phyloP scores from a whole-genome alignment of 1,140 invertebrate genomes.

The Helicoverpa zea region DNA sequence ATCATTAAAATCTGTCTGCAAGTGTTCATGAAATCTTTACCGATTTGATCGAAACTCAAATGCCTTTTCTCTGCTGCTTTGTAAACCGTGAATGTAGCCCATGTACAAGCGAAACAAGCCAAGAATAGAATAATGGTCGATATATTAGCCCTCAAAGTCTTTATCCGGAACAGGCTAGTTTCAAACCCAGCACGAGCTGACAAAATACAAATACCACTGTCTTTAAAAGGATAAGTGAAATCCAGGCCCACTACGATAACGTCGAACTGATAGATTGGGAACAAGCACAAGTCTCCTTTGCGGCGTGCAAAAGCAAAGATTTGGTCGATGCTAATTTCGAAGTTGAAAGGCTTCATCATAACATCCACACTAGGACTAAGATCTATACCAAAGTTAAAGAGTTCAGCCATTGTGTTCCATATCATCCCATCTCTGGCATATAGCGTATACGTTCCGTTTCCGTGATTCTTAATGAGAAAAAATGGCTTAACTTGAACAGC shows the following conservation, averaged over 20 bases:
- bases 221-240: slow-evolving; percentile 70
- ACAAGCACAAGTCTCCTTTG: slow-evolving; percentile 73
- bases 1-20: slow-evolving; percentile 71
- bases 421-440: slow-evolving; percentile 71
- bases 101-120: slow-evolving; percentile 72
- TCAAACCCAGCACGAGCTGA: slow-evolving; percentile 74
- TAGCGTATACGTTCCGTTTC: slow-evolving; percentile 65
- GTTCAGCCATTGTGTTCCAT: slow-evolving; percentile 73
- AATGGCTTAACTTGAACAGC: slow-evolving; percentile 74
- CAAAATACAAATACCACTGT: slow-evolving; percentile 79
- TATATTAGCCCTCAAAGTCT: slow-evolving; percentile 62
- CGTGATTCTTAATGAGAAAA: slow-evolving; percentile 63
- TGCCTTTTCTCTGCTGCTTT: slow-evolving; percentile 64
- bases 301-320: slow-evolving; percentile 71
- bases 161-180: slow-evolving; percentile 72
- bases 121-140: slow-evolving; percentile 60
- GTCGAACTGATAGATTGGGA: slow-evolving; percentile 78
- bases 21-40: slow-evolving; percentile 76
- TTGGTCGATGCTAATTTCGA: slow-evolving; percentile 70
- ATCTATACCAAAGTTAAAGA: slow-evolving; percentile 79
- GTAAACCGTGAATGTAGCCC: slow-evolving; percentile 74
- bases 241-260: slow-evolving; percentile 73
- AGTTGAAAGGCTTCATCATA: slow-evolving; percentile 70
- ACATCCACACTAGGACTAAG: slow-evolving; percentile 59
- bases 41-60: slow-evolving; percentile 70